Percentiles rank a stretch among this genome's conserved stretches.
These are phyloP conservation scores for Calephelis virginiensis DNA, from an alignment of 1,140 invertebrate species.

Conservation along the genomic window DNA sequence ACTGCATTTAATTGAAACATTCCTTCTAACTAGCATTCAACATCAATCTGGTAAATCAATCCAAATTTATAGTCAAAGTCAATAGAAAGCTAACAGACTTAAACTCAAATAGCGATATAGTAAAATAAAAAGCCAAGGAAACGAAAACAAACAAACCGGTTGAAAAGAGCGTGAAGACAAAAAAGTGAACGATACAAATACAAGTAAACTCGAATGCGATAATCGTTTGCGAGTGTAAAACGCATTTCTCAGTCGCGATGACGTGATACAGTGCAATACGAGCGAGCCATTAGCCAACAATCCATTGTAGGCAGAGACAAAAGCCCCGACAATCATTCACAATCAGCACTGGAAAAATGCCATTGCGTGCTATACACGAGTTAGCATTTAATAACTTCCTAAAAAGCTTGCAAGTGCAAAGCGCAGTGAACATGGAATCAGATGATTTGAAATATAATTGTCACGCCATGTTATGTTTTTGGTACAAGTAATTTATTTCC, in stretches of 20 bases:
- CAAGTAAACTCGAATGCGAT: slow-evolving; percentile 21
- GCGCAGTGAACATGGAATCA: no score
- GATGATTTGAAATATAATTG: no score
- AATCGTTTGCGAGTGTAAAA: slow-evolving; percentile 19
- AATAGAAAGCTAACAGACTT: no score
- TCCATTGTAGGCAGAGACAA: slow-evolving; percentile 17
- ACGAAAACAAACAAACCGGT: slow-evolving; percentile 1
- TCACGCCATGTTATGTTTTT: no score
- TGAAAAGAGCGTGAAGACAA: slow-evolving; percentile 11
- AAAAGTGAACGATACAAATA: slow-evolving; percentile 19
- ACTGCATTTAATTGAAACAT: no score
- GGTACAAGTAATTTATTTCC: no score
- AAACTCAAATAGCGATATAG: background rate
- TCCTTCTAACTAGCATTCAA: no score
- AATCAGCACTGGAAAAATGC: slow-evolving; percentile 20
- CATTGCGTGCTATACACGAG: slow-evolving; percentile 3
- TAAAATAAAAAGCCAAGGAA: background rate
- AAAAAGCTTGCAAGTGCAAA: background rate
- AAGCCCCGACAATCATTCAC: slow-evolving; percentile 24
- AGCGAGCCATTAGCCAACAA: slow-evolving; percentile 21
- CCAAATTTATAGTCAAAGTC: background rate
- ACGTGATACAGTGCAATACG: slow-evolving; percentile 24
- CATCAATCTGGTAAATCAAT: background rate
- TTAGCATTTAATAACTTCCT: slow-evolving; percentile 17
- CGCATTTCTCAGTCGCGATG: slow-evolving; percentile 24